A percentile compares a stretch with the other conserved stretches of the same genome.
Conservation (phyloP, 2,113 vertebrate genomes). For the Leucosticte australis region DNA sequence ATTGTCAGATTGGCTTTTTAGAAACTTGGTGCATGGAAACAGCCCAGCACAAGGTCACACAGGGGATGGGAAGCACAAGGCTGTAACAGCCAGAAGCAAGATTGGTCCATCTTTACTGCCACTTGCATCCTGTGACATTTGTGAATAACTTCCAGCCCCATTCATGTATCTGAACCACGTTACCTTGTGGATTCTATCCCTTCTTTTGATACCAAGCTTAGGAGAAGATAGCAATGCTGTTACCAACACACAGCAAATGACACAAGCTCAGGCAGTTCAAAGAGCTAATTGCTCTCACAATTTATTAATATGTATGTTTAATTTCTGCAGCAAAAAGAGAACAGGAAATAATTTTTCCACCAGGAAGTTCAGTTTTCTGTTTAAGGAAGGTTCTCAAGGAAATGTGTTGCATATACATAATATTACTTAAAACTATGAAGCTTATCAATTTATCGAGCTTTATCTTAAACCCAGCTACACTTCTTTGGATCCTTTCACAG, state of each 20-base stretch:
- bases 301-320: not conserved
- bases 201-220: not conserved
- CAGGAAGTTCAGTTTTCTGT: not conserved
- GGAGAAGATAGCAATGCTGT: not conserved
- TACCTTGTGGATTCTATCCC: not conserved
- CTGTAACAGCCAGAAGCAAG: not conserved
- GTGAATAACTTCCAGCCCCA: not conserved
- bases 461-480: not conserved
- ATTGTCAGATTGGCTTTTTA: not conserved
- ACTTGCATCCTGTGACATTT: not conserved
- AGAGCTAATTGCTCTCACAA: not conserved
- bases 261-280: not conserved
- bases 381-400: slow-evolving; percentile 3
- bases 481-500: not conserved
- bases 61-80: not conserved
- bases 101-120: not conserved
- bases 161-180: not conserved
- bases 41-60: not conserved
- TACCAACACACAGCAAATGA: not conserved
- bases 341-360: not conserved
- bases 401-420: not conserved
- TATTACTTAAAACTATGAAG: not conserved
- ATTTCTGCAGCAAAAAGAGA: not conserved
- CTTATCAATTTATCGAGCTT: not conserved
- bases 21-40: not conserved